Conservation (phyloP, 2,888 invertebrate species). For the Lasioglossum vierecki region DNA sequence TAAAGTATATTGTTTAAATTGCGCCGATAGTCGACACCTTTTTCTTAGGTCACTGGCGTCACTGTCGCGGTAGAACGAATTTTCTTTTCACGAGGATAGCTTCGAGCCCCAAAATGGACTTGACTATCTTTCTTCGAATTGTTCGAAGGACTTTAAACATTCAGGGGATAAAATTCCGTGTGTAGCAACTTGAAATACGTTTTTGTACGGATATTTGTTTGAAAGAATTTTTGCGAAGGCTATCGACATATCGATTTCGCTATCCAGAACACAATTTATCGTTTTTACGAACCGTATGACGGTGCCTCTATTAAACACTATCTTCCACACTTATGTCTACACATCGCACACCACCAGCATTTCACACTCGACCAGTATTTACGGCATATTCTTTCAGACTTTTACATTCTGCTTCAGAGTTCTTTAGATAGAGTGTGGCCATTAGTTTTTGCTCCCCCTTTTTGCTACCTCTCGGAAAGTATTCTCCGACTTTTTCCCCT, state of each 20-base stretch:
- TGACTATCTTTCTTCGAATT: background rate
- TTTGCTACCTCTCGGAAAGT: background rate
- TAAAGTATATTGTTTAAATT: no score
- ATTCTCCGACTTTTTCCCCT: background rate
- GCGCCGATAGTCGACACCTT: no score
- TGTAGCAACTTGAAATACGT: background rate
- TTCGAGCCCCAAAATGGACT: no score
- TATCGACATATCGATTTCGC: background rate
- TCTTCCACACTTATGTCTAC: background rate
- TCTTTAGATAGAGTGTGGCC: slow-evolving; percentile 3
- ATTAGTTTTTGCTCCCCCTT: slow-evolving; percentile 13
- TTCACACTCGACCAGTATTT: background rate
- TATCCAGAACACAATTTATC: background rate
- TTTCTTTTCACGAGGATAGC: no score
- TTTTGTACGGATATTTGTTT: background rate
- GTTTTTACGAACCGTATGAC: background rate
- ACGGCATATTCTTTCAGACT: slow-evolving; percentile 2
- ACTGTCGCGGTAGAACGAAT: no score
- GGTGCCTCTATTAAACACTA: background rate
- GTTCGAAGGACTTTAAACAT: background rate
- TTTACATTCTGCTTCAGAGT: background rate
- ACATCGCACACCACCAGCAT: background rate
- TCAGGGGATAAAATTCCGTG: background rate
- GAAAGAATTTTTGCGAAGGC: background rate
- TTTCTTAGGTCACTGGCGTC: no score